Evolutionary conservation across 2,797 vertebrate genomes (phyloP).

Genomic region (Falco novaeseelandiae): DNA sequence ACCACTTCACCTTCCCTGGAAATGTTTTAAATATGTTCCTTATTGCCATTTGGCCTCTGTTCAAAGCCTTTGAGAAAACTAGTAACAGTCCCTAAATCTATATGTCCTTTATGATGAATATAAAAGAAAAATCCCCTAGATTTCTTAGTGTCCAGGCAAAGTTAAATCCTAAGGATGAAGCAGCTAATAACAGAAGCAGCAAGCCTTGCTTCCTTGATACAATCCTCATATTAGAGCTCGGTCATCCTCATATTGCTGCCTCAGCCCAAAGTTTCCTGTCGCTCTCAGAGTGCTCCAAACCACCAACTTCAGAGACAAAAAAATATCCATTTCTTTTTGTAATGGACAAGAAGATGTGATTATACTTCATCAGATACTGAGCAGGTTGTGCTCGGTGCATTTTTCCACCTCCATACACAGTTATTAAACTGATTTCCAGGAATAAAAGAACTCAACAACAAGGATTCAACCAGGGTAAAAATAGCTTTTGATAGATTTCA

Average conservation of each 20-base stretch:
- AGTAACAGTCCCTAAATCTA: background rate
- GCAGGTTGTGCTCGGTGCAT: fast-evolving
- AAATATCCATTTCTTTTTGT: background rate
- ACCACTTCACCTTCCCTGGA: background rate
- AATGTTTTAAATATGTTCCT: background rate
- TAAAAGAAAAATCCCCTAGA: background rate
- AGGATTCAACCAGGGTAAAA: background rate
- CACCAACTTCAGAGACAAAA: background rate
- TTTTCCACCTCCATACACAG: background rate
- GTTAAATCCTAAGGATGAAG: background rate
- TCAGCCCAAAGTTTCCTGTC: background rate
- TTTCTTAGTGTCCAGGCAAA: background rate
- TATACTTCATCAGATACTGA: background rate
- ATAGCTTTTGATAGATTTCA: background rate
- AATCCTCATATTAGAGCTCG: background rate
- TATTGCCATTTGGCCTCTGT: background rate
- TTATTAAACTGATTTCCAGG: background rate
- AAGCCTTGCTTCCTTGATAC: background rate
- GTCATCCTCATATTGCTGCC: background rate
- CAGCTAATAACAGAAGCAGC: background rate
- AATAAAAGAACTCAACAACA: background rate
- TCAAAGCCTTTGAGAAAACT: background rate
- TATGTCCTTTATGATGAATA: background rate
- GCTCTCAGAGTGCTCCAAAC: background rate
- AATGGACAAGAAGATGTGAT: background rate